phyloP scores from a whole-genome alignment of 2,797 vertebrate species.

The Oophaga sylvatica region DNA sequence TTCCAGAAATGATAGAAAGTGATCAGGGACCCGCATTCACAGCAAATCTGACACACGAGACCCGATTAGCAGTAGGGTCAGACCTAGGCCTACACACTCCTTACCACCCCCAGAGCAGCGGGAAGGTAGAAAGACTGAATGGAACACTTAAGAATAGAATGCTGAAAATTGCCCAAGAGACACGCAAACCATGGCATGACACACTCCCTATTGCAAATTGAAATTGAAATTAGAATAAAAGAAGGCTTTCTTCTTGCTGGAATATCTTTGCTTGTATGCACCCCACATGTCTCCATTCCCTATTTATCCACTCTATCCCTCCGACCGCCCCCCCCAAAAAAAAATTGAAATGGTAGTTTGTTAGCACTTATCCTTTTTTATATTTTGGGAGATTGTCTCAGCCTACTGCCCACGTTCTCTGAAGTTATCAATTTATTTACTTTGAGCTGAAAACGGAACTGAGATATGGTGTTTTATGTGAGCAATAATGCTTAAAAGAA shows the following conservation, averaged over 20 bases:
- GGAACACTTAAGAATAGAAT: too few species aligned
- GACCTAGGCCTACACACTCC: too few species aligned
- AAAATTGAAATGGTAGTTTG: not conserved
- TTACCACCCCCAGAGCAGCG: too few species aligned
- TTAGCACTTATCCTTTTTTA: not conserved
- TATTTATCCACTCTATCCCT: slow-evolving; percentile 49
- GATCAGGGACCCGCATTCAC: too few species aligned
- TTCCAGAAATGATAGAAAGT: too few species aligned
- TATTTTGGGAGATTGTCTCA: not conserved
- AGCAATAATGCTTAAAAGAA: slow-evolving; percentile 58
- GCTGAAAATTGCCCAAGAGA: too few species aligned
- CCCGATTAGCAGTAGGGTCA: too few species aligned
- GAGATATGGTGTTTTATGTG: not conserved
- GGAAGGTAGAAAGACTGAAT: too few species aligned
- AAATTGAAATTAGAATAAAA: slow-evolving; percentile 64
- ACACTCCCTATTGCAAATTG: slow-evolving; percentile 75
- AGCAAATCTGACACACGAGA: too few species aligned
- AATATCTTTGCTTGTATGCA: not conserved
- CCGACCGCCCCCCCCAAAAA: slow-evolving; percentile 57
- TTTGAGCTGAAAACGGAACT: not conserved
- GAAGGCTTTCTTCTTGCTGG: not conserved
- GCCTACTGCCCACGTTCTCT: not conserved
- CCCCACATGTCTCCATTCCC: not conserved
- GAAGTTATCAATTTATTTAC: not conserved
- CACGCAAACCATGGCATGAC: too few species aligned